These are phyloP conservation scores for Forbesichthys papilliferus DNA, from an alignment of 2,113 vertebrate genomes.

Conservation along the genomic window DNA sequence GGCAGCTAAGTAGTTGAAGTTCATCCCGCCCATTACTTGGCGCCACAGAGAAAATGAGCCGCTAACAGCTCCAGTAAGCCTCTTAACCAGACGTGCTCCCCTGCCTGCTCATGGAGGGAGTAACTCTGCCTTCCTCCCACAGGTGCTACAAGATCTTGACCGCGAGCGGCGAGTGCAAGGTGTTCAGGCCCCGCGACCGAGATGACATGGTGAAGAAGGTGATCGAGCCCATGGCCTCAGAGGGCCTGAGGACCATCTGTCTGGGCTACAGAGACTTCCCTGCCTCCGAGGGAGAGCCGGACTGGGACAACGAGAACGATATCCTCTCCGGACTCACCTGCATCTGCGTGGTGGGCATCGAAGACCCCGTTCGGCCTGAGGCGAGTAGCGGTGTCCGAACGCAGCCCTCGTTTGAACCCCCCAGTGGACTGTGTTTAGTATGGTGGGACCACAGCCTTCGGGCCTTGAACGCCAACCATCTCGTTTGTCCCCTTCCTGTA, in stretches of 20 bases:
- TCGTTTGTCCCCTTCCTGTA: conserved; percentile 53
- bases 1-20: conserved; percentile 66
- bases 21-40: conserved; percentile 59
- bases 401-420: not conserved
- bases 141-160: conserved; percentile 96
- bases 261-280: conserved; percentile 94
- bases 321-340: conserved; percentile 93
- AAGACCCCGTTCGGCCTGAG: conserved; percentile 97
- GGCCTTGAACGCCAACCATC: not conserved
- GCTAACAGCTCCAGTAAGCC: conserved; percentile 65
- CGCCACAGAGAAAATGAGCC: conserved; percentile 65
- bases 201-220: conserved; percentile 95
- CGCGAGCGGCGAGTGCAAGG: conserved; percentile 87
- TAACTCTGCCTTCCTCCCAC: conserved; percentile 16
- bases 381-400: conserved; percentile 61
- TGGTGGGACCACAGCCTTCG: not conserved
- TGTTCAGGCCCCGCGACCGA: conserved; percentile 92
- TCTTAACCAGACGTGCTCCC: conserved; percentile 66
- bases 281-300: conserved; percentile 87
- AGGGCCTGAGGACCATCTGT: conserved; percentile 97
- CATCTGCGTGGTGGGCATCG: conserved; percentile 94
- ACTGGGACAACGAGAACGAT: conserved; percentile 97
- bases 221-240: conserved; percentile 98
- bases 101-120: conserved; percentile 18
- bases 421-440: not conserved